Conservation (phyloP, 2,888 invertebrate species). For the Scelioninae gen. 2 region DNA sequence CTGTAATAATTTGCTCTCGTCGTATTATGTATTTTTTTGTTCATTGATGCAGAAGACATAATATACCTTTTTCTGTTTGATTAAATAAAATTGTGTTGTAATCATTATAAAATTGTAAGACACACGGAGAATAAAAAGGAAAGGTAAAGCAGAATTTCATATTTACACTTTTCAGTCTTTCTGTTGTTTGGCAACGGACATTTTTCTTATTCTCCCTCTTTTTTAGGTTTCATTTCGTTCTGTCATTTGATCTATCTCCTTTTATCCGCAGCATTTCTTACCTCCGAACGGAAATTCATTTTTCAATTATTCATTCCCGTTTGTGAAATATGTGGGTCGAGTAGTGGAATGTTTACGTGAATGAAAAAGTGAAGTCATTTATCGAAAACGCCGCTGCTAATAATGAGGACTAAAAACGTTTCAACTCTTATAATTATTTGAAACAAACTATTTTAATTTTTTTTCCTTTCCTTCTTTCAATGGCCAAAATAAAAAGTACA, state of each 20-base stretch:
- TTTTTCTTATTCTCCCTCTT: no score
- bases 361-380: slow-evolving; percentile 12
- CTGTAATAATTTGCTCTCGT: slow-evolving; percentile 94
- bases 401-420: no score
- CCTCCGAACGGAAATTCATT: slow-evolving; percentile 7
- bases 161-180: slow-evolving; percentile 8
- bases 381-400: no score
- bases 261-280: neutral
- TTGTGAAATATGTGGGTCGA: slow-evolving; percentile 34
- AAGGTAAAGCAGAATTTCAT: slow-evolving; percentile 14
- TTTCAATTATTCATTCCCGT: slow-evolving; percentile 28
- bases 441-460: no score
- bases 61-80: neutral
- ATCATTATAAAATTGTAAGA: slow-evolving; percentile 4
- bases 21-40: slow-evolving; percentile 13
- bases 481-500: no score
- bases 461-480: no score
- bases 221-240: no score
- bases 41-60: neutral
- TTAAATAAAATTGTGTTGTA: neutral
- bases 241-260: slow-evolving; percentile 7
- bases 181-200: no score
- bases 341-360: slow-evolving; percentile 9
- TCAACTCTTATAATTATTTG: no score
- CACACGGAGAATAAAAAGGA: neutral